phyloP scores from a whole-genome alignment of 2,113 vertebrate genomes.

The Lathamus discolor region DNA sequence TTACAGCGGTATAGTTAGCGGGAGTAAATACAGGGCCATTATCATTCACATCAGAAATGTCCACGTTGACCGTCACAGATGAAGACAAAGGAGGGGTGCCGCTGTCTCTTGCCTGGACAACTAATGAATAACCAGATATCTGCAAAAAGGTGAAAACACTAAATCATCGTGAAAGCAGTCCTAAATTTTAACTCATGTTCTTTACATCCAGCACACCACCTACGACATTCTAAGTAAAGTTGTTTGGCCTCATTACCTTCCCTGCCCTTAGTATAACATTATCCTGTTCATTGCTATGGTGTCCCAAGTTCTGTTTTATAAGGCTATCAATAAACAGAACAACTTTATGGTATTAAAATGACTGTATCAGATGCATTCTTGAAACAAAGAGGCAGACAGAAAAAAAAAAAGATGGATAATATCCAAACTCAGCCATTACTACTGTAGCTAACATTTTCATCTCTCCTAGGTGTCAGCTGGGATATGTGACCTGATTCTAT shows the following conservation, averaged over 20 bases:
- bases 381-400: conserved; percentile 6
- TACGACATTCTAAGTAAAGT: not conserved
- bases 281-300: not conserved
- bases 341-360: conserved; percentile 1
- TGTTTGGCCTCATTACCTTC: not conserved
- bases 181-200: not conserved
- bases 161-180: not conserved
- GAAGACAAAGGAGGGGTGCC: conserved; percentile 88
- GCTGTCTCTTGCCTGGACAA: conserved; percentile 87
- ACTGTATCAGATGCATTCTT: not conserved
- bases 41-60: conserved; percentile 95
- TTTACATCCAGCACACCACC: not conserved
- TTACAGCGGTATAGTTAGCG: conserved; percentile 90
- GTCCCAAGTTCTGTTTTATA: not conserved
- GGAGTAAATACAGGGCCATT: conserved; percentile 91
- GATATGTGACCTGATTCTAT: not conserved
- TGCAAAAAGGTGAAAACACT: conserved; percentile 57
- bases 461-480: not conserved
- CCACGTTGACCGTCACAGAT: conserved; percentile 88
- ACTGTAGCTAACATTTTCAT: not conserved
- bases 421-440: not conserved
- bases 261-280: not conserved
- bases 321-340: conserved; percentile 9
- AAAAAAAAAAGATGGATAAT: not conserved
- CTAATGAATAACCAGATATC: conserved; percentile 90